Percentiles rank a stretch among this genome's conserved stretches.
phyloP scores from a whole-genome alignment of 2,113 vertebrate genomes.

The Rana temporaria region DNA sequence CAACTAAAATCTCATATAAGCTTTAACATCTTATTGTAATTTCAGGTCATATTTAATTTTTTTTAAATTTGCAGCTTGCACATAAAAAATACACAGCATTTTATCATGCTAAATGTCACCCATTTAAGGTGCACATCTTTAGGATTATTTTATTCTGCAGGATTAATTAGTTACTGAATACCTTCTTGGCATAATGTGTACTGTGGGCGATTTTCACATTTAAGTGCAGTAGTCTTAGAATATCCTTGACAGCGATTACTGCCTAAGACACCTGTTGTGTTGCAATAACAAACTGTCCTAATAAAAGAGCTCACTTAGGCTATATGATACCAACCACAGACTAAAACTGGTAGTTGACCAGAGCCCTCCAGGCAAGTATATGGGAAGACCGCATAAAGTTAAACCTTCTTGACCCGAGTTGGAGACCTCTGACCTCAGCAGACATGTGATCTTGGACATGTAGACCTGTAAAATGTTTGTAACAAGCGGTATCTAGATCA shows the following conservation, averaged over 20 bases:
- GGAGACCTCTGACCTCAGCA: slow-evolving; percentile 27
- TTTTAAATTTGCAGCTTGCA: too few relatives aligned
- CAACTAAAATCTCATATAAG: too few relatives aligned
- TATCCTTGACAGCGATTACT: slow-evolving; percentile 37
- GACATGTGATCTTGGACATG: background rate
- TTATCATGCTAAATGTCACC: too few relatives aligned
- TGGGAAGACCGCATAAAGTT: background rate
- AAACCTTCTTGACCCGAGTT: background rate
- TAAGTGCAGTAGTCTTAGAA: slow-evolving; percentile 27
- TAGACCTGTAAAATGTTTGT: background rate
- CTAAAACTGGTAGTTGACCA: background rate
- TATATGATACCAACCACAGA: slow-evolving; percentile 19
- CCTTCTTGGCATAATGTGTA: background rate
- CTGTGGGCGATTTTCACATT: slow-evolving; percentile 16
- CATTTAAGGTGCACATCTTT: too few relatives aligned
- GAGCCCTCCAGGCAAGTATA: background rate
- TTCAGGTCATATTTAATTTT: too few relatives aligned
- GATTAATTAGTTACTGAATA: background rate
- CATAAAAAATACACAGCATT: too few relatives aligned
- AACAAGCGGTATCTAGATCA: background rate
- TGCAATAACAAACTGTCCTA: slow-evolving; percentile 22
- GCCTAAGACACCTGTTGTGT: slow-evolving; percentile 38
- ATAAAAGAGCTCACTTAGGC: slow-evolving; percentile 27
- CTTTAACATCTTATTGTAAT: too few relatives aligned
- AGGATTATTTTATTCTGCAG: slow-evolving; percentile 13